A percentile compares a stretch with the other conserved stretches of the same genome.
phyloP scores from a whole-genome alignment of 2,113 vertebrate genomes.

The Cyanocitta stelleri region DNA sequence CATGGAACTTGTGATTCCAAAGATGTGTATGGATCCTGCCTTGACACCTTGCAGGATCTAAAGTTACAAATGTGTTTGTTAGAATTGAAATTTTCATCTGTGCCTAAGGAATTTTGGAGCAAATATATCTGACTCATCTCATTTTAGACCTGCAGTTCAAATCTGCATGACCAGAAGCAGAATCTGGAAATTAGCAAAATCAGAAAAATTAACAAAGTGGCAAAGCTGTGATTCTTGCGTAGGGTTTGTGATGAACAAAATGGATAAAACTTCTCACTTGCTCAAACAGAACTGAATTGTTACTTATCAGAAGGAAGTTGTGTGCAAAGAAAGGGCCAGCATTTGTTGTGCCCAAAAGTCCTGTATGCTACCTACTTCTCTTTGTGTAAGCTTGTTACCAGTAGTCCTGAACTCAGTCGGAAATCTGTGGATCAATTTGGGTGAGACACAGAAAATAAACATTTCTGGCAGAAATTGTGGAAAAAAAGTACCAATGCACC shows the following conservation, averaged over 20 bases:
- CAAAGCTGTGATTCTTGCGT: background rate
- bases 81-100: background rate
- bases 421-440: background rate
- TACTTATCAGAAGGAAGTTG: background rate
- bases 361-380: background rate
- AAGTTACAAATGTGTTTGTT: background rate
- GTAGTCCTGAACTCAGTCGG: background rate
- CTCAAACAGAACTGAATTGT: background rate
- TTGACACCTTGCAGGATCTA: background rate
- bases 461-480: background rate
- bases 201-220: background rate
- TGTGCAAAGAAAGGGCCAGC: background rate
- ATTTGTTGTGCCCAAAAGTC: background rate
- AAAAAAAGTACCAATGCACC: accelerated
- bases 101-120: background rate
- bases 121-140: background rate
- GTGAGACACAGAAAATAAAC: background rate
- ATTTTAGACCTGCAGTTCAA: background rate
- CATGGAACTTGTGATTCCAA: background rate
- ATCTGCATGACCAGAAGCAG: background rate
- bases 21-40: background rate
- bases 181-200: background rate
- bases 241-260: background rate
- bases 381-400: background rate
- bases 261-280: accelerated